Evolutionary conservation across 1,140 invertebrate species (phyloP).

Genomic region (Yoshiicerus persimilis): DNA sequence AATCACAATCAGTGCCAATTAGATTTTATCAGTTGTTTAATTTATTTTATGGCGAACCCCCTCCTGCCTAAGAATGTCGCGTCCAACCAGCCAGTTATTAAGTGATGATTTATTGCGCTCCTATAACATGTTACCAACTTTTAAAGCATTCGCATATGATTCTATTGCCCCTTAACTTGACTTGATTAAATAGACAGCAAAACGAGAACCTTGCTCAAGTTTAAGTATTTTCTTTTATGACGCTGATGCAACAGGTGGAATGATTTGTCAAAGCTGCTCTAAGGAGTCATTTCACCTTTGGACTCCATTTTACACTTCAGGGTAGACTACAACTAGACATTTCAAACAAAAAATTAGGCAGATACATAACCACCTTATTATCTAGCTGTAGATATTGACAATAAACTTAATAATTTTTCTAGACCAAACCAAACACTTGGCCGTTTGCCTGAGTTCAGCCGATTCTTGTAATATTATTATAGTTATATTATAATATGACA

Average conservation of each 20-base stretch:
- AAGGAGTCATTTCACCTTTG: not conserved
- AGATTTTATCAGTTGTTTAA: conserved; percentile 23
- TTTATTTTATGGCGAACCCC: conserved; percentile 11
- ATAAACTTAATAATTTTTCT: not conserved
- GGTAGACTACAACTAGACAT: not conserved
- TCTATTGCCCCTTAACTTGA: not conserved
- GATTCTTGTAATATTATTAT: not conserved
- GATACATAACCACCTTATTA: not conserved
- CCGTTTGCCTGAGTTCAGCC: not conserved
- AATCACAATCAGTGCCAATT: conserved; percentile 9
- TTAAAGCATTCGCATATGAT: not conserved
- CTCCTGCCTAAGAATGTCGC: not conserved
- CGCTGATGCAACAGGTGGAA: not conserved
- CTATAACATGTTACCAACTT: not conserved
- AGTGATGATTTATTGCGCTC: conserved; percentile 9
- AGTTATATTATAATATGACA: not conserved
- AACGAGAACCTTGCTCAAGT: conserved; percentile 11
- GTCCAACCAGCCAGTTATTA: conserved; percentile 5
- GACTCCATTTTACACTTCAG: not conserved
- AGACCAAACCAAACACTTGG: not conserved
- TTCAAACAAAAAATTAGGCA: not conserved
- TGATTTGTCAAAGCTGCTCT: not conserved
- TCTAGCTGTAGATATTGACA: not conserved
- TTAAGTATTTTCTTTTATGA: not conserved
- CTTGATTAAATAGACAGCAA: not conserved